phyloP scores from a whole-genome alignment of 2,888 invertebrate genomes.

The Philaethria dido region DNA sequence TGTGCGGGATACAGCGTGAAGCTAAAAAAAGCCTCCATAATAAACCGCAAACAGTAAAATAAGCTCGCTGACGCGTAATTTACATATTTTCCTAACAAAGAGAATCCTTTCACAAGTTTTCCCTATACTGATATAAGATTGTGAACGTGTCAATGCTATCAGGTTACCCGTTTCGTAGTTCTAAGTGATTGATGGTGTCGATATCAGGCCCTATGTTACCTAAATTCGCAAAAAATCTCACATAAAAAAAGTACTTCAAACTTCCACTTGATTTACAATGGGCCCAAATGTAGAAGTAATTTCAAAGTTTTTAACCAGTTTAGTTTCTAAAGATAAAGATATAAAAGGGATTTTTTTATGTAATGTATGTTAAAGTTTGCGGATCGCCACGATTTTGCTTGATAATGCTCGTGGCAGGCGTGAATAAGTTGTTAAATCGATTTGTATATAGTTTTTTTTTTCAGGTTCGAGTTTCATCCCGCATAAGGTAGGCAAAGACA shows the following conservation, averaged over 20 bases:
- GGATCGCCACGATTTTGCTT: neutral
- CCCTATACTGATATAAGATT: conserved; percentile 45
- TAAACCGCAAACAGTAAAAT: neutral
- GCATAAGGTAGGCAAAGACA: too few species aligned
- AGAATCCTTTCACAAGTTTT: conserved; percentile 27
- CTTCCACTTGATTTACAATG: conserved; percentile 18
- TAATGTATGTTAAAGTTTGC: neutral
- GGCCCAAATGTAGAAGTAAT: conserved; percentile 20
- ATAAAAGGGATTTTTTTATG: neutral
- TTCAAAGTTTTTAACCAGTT: conserved; percentile 19
- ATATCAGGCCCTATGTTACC: conserved; percentile 29
- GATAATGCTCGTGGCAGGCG: too few species aligned
- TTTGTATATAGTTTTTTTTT: too few species aligned
- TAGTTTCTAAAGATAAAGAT: conserved; percentile 17
- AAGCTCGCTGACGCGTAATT: conserved; percentile 17
- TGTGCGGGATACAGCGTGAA: too few species aligned
- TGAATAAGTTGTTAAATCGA: too few species aligned
- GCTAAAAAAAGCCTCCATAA: neutral
- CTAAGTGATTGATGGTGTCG: conserved; percentile 51
- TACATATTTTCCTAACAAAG: conserved; percentile 29
- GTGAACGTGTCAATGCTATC: conserved; percentile 50
- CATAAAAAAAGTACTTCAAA: conserved; percentile 19
- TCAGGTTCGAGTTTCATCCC: too few species aligned
- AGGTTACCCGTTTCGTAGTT: conserved; percentile 46
- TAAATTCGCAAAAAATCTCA: conserved; percentile 21